Evolutionary conservation across 2,888 invertebrate species (phyloP).

Genomic region (Disparrhopalites patrizii): DNA sequence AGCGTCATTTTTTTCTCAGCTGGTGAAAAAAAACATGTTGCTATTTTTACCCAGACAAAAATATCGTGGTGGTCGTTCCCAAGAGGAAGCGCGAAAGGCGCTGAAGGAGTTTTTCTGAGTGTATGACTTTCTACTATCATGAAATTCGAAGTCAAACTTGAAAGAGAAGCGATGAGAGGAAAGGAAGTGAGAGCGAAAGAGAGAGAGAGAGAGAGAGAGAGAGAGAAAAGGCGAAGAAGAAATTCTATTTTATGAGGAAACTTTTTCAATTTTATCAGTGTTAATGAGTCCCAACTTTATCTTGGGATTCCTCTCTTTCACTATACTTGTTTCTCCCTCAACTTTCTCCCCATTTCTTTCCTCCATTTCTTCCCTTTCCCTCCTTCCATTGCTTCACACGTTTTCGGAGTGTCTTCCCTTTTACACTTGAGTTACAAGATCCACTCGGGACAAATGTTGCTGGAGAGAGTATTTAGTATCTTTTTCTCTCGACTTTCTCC

Average conservation of each 20-base stretch:
- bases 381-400: too few species aligned
- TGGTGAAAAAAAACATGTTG: too few species aligned
- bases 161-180: neutral
- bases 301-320: neutral
- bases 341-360: neutral
- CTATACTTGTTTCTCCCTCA: neutral
- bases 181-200: neutral
- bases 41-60: too few species aligned
- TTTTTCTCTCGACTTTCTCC: neutral
- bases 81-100: neutral
- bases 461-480: too few species aligned
- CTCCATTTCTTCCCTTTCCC: neutral
- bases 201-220: neutral
- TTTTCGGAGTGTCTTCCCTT: too few species aligned
- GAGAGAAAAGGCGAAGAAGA: neutral
- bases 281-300: conserved; percentile 20
- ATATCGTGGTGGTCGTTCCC: too few species aligned
- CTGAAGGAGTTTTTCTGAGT: too few species aligned
- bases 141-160: too few species aligned
- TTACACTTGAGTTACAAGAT: too few species aligned
- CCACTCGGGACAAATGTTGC: too few species aligned
- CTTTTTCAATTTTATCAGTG: conserved; percentile 27
- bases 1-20: too few species aligned
- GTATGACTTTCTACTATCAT: too few species aligned
- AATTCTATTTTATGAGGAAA: conserved; percentile 20